phyloP scores from a whole-genome alignment of 2,797 vertebrate species.

The Alauda arvensis region DNA sequence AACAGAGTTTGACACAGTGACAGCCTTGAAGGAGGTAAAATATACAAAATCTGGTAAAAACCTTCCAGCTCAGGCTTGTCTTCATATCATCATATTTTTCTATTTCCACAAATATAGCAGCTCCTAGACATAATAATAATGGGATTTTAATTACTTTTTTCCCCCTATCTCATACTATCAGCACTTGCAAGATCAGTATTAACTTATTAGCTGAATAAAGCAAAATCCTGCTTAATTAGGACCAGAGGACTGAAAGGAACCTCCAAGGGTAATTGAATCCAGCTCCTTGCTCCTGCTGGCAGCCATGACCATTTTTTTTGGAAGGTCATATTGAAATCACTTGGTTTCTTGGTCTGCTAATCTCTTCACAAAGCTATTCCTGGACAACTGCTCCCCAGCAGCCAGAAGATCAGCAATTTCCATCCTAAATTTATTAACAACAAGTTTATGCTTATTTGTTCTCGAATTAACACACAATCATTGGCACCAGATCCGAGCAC shows the following conservation, averaged over 20 bases:
- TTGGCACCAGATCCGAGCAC: background rate
- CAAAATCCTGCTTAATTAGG: conserved; percentile 29
- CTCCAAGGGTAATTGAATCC: conserved; percentile 35
- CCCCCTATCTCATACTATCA: background rate
- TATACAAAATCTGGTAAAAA: background rate
- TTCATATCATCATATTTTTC: background rate
- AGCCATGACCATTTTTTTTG: background rate
- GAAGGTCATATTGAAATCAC: conserved; percentile 42
- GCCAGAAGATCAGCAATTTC: background rate
- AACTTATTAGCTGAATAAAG: background rate
- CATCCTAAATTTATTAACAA: background rate
- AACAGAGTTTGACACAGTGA: conserved; percentile 15
- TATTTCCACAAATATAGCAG: background rate
- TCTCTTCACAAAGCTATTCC: background rate
- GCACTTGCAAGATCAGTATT: background rate
- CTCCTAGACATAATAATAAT: background rate
- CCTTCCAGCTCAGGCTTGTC: background rate
- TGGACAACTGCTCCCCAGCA: background rate
- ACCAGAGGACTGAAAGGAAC: background rate
- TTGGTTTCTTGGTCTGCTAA: conserved; percentile 2
- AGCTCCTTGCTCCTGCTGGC: background rate
- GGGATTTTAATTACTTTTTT: background rate
- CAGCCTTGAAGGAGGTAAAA: background rate
- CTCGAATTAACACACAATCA: background rate
- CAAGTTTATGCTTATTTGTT: background rate